phyloP scores from a whole-genome alignment of 2,797 vertebrate species.

The Oreochromis mossambicus region DNA sequence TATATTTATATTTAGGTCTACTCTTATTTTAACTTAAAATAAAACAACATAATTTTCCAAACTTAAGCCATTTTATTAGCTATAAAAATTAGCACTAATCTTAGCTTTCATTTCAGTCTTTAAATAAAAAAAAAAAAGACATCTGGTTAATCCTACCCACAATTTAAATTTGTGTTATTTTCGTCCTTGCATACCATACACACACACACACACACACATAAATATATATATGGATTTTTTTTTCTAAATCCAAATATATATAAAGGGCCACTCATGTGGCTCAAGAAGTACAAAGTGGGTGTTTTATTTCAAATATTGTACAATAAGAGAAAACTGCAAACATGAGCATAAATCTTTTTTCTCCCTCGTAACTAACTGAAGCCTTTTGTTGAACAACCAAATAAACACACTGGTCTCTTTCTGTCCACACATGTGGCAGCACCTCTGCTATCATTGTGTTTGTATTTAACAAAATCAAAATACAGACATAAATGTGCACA shows the following conservation, averaged over 20 bases:
- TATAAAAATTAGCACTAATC: neutral
- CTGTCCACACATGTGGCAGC: neutral
- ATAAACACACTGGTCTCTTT: rapidly evolving
- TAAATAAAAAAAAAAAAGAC: rapidly evolving
- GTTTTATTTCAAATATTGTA: neutral
- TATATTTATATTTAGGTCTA: neutral
- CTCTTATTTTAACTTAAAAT: neutral
- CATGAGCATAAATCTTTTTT: neutral
- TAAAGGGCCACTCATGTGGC: too few species aligned
- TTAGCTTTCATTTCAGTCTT: neutral
- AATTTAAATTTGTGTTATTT: neutral
- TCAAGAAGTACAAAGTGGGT: rapidly evolving
- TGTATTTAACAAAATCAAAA: neutral
- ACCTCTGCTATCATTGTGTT: neutral
- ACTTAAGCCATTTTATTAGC: neutral
- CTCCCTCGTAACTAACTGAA: rapidly evolving
- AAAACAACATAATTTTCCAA: neutral
- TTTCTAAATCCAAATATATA: too few species aligned
- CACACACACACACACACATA: neutral
- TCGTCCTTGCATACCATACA: neutral
- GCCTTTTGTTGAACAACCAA: neutral
- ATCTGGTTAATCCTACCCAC: neutral
- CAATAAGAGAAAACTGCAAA: neutral
- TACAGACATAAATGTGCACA: neutral
- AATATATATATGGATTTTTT: too few species aligned